These are phyloP conservation scores for Samia ricini DNA, from an alignment of 1,140 invertebrate species.

Conservation along the genomic window DNA sequence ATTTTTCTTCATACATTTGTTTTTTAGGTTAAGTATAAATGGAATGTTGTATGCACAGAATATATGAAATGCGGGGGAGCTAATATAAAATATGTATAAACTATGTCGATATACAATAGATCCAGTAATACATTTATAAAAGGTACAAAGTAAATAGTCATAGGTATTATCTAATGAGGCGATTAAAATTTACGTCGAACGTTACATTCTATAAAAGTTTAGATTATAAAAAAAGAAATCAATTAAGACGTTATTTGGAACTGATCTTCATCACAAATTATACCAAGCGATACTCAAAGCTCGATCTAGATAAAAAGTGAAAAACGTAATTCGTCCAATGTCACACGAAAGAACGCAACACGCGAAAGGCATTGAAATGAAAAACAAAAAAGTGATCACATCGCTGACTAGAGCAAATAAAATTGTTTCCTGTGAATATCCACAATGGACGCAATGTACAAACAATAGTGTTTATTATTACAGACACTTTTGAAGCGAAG, in stretches of 20 bases:
- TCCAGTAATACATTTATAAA: no score
- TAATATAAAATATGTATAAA: no score
- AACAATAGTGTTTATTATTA: not conserved
- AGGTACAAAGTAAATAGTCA: no score
- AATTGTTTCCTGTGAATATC: constrained; percentile 44
- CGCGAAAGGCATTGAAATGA: constrained; percentile 42
- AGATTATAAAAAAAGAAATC: not conserved
- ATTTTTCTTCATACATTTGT: no score
- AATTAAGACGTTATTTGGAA: not conserved
- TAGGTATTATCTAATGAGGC: no score
- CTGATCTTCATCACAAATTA: not conserved
- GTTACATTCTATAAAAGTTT: not conserved
- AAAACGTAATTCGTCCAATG: constrained; percentile 37
- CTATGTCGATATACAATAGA: no score
- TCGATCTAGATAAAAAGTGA: constrained; percentile 37
- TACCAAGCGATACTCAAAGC: not conserved
- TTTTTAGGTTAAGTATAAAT: no score
- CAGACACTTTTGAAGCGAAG: not conserved
- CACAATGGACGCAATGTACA: constrained; percentile 24
- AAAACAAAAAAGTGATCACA: constrained; percentile 51
- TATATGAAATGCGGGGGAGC: no score
- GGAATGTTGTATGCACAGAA: no score
- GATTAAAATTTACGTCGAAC: not conserved
- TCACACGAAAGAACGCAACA: constrained; percentile 38
- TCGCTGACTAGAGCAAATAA: constrained; percentile 53